Evolutionary conservation across 2,888 invertebrate genomes (phyloP).

Genomic region (Spilarctia lutea): DNA sequence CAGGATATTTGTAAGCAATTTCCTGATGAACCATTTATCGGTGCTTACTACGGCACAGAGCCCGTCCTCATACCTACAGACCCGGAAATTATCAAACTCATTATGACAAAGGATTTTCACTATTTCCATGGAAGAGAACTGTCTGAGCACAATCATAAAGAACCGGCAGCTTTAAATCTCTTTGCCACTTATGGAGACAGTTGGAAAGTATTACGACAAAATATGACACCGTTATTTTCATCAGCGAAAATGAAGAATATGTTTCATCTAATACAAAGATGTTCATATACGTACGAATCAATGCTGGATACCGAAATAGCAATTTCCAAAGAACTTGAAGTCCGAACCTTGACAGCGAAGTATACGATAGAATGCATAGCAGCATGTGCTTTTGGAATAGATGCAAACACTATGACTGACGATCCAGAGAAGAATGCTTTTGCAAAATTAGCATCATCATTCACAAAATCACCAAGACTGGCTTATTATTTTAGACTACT

Average conservation of each 20-base stretch:
- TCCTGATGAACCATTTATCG: slow-evolving; percentile 59
- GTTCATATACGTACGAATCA: slow-evolving; percentile 30
- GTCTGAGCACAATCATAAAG: slow-evolving; percentile 46
- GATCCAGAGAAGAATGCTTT: slow-evolving; percentile 53
- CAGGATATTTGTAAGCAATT: slow-evolving; percentile 55
- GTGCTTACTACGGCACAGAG: slow-evolving; percentile 60
- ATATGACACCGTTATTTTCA: slow-evolving; percentile 49
- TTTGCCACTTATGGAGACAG: slow-evolving; percentile 39
- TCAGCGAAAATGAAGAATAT: slow-evolving; percentile 51
- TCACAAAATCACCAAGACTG: slow-evolving; percentile 40
- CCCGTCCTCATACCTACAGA: slow-evolving; percentile 59
- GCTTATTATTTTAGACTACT: slow-evolving; percentile 36
- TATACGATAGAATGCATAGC: slow-evolving; percentile 43
- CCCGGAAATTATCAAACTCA: slow-evolving; percentile 59
- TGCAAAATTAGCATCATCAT: slow-evolving; percentile 45
- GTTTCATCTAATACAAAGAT: slow-evolving; percentile 48
- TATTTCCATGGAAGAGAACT: slow-evolving; percentile 58
- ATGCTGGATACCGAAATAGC: slow-evolving; percentile 33
- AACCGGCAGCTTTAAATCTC: slow-evolving; percentile 35
- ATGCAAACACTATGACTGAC: slow-evolving; percentile 54
- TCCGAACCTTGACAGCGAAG: slow-evolving; percentile 22
- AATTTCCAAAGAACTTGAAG: slow-evolving; percentile 29
- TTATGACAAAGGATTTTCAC: slow-evolving; percentile 62
- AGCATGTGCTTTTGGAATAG: slow-evolving; percentile 58
- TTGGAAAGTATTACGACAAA: slow-evolving; percentile 50